These are phyloP conservation scores for Ahaetulla prasina DNA, from an alignment of 2,113 vertebrate genomes.

Conservation along the genomic window DNA sequence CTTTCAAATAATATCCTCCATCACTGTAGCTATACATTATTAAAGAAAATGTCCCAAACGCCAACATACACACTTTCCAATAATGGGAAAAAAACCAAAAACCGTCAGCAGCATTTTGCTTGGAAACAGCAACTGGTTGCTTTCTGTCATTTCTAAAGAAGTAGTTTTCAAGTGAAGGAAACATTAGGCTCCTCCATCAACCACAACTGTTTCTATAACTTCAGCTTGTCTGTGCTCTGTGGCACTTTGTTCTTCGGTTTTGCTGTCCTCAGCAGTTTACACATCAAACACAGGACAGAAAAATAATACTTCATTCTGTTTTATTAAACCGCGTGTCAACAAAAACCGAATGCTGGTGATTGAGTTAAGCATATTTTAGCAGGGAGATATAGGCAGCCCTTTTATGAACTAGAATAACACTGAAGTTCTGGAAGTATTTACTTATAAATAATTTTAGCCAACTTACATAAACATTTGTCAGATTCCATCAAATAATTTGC, in stretches of 20 bases:
- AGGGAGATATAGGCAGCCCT: conserved; percentile 7
- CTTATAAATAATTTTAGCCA: conserved; percentile 37
- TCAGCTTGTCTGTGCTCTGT: accelerated
- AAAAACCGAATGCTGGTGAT: conserved; percentile 19
- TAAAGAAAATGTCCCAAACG: conserved; percentile 4
- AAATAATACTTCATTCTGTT: conserved; percentile 33
- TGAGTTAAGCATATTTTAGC: conserved; percentile 24
- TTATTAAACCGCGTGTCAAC: conserved; percentile 33
- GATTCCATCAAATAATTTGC: conserved; percentile 21
- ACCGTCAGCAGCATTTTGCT: not conserved
- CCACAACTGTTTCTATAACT: not conserved
- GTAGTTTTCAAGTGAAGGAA: conserved; percentile 23
- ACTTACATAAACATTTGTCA: conserved; percentile 32
- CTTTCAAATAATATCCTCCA: conserved; percentile 1
- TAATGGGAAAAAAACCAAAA: not conserved
- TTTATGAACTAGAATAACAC: conserved; percentile 36
- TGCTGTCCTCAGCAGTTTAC: conserved; percentile 20
- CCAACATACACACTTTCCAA: not conserved
- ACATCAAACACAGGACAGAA: not conserved
- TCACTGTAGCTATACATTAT: not conserved
- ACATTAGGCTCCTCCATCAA: accelerated
- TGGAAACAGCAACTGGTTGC: not conserved
- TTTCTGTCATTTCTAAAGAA: not conserved
- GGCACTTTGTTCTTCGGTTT: not conserved
- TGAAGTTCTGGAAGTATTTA: conserved; percentile 22